Percentiles rank a stretch among this genome's conserved stretches.
Evolutionary conservation across 2,888 invertebrate species (phyloP).

Genomic region (Dolichopus griseipennis): DNA sequence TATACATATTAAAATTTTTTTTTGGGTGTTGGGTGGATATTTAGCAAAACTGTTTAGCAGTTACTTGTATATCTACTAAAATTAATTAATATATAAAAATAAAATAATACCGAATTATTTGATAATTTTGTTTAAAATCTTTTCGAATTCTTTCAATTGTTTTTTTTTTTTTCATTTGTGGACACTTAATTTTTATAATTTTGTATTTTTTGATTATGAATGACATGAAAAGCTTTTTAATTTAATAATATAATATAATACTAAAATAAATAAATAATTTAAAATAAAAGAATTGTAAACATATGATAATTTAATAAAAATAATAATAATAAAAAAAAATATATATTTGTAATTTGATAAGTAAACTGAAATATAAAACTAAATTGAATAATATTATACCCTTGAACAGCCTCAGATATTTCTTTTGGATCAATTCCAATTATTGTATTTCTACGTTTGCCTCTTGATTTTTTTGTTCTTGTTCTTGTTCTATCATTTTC

Average conservation of each 20-base stretch:
- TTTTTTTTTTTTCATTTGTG: no score
- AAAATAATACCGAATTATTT: no score
- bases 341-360: background rate
- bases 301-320: conserved; percentile 13
- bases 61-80: no score
- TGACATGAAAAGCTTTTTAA: background rate
- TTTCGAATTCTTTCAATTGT: no score
- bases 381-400: conserved; percentile 50
- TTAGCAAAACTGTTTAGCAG: no score
- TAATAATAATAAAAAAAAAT: conserved; percentile 12
- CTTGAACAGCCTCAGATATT: conserved; percentile 74
- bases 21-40: no score
- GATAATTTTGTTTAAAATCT: no score
- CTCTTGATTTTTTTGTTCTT: conserved; percentile 64
- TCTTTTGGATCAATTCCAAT: conserved; percentile 86
- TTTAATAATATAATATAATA: background rate
- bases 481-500: conserved; percentile 51
- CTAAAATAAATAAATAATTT: background rate
- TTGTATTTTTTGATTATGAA: background rate
- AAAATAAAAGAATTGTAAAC: conserved; percentile 14
- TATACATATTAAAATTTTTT: no score
- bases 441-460: conserved; percentile 81
- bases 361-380: conserved; percentile 11
- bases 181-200: no score
- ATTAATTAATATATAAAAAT: no score